Base-by-base conservation (phyloP, 1,140 invertebrate genomes). In the Drosophila sturtevanti region DNA sequence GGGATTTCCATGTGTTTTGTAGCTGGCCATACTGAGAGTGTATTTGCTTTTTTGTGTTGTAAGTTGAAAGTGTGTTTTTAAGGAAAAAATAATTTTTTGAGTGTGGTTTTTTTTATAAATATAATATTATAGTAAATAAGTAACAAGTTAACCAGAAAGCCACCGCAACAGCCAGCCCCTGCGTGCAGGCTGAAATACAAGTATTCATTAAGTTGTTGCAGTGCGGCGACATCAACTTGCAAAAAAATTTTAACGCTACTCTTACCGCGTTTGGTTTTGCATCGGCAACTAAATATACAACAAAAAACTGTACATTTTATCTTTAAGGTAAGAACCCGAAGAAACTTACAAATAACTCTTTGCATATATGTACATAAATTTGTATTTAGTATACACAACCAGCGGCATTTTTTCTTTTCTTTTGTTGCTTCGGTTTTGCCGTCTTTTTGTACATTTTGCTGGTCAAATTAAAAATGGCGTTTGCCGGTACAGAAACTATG, bases 391-490 rank as follows among this genome's bases (percentile, higher is more conserved):
- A 38, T 48, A 48, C 54, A 56, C n/a, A 11, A 18, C 54, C 2
- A 34, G 27, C 16, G 27, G 21, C 27, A 18, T 35, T 14, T 56
- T 11, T 35, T n/a, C 41, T 11, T 21, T 44, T 48, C 9, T 48
- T 48, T 48, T 48, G 9, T 48, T 21, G 37, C 55, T 55, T 67
- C 71, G 55, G 31, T 54, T 52, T 48, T 18, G 7, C 54, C 4
- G 21, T 58, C 22, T 69, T 63, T 62, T 63, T n/a, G n/a, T n/a
- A n/a, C n/a, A n/a, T n/a, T 63, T 62, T 27, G 18, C 24, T 64
- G 59, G 16, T 79, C 79, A 86, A 86, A 86, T 87, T 82, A 86
- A 86, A 86, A 89, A 86, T 86, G 82, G 82, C 82, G 82, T 41
- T 35, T 86, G 63, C 74, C 56, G 61, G 64, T 87, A 60, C 82